Evolutionary conservation across 2,888 invertebrate genomes (phyloP), one percentile per base, ranked within the genome.

Genomic region (Dilophus febrilis): DNA sequence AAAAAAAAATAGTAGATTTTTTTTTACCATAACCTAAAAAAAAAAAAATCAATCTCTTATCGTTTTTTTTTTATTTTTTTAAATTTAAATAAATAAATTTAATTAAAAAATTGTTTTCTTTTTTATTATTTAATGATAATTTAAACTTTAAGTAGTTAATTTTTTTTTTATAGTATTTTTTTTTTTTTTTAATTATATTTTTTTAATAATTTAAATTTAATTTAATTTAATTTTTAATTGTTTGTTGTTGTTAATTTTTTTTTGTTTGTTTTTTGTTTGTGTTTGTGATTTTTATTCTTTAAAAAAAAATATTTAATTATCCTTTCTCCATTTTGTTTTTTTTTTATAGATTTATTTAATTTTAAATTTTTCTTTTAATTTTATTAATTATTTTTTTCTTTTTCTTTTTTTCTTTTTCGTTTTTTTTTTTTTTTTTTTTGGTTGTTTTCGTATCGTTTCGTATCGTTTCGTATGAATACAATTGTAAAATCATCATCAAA

Each of bases 221-320:
- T 27, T 27, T 27, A 11, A 27, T 27, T 27, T 27, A 11, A 13
- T 12, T 19, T 35, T 35, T 35, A 22, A 22, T 4, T 35, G 34
- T 35, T 35, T 35, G n/a, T 18, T 18, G 17, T n/a, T 12, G 6
- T 32, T 12, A 18, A 32, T 16, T n/a, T 3, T 18, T 33, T 33
- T 33, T 12, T 18, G 33, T 14, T 32, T 32, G n/a, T n/a, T n/a
- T 32, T 32, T 11, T 22, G n/a, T 35, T 35, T 10, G 12, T 12
- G 19, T 28, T 18, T 19, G 6, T 7, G 22, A 33, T 26, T 19
- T 26, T 27, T 35, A 38, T 44, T 45, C 44, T 45, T 44, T 42
- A 17, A 37, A 45, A 44, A 47, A 45, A 45, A 54, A 56, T 47
- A 51, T 53, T 55, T 51, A 53, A 53, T 50, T 53, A 51, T 59